Conservation (phyloP, 2,113 vertebrate species). For the Muscicapa adusta region DNA sequence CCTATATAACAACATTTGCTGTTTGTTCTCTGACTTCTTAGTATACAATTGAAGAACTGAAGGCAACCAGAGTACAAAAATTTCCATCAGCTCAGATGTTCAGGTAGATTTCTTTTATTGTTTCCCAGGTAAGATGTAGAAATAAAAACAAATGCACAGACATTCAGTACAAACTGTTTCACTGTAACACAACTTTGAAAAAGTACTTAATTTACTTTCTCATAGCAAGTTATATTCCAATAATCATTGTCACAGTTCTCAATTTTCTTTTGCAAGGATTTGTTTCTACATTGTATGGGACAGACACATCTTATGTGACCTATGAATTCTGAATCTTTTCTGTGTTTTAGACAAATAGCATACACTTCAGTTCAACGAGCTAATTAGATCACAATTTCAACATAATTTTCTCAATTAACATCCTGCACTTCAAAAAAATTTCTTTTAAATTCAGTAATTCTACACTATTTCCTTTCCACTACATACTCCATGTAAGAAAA, state of each 20-base stretch:
- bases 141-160: not conserved
- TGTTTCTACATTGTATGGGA: not conserved
- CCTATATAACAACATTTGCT: not conserved
- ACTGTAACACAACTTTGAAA: not conserved
- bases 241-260: not conserved
- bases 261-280: not conserved
- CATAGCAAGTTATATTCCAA: not conserved
- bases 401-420: not conserved
- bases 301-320: fast-evolving
- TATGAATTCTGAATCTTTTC: not conserved
- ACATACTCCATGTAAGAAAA: not conserved
- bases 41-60: not conserved
- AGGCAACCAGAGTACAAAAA: not conserved
- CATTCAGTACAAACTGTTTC: not conserved
- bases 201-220: not conserved
- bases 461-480: not conserved
- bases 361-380: not conserved
- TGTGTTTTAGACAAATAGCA: not conserved
- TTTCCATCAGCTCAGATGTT: not conserved
- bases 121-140: not conserved
- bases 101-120: not conserved
- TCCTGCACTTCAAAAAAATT: not conserved
- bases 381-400: not conserved
- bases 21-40: not conserved
- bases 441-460: not conserved